Percentiles rank a stretch among this genome's conserved stretches.
Evolutionary conservation across 2,797 vertebrate species (phyloP).

Genomic region (Phrynocephalus guinanensis): DNA sequence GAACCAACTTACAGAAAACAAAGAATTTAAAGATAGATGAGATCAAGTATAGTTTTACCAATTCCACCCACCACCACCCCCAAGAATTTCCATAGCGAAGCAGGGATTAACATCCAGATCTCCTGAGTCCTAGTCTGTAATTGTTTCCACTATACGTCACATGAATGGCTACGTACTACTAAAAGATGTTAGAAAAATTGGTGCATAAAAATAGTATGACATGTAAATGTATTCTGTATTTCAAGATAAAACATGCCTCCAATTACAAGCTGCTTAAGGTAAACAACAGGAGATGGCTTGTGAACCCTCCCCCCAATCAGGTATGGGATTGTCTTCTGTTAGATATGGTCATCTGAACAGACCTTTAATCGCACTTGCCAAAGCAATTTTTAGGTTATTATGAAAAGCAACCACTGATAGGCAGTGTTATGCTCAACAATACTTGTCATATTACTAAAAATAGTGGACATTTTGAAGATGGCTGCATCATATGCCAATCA

Average conservation of each 20-base stretch:
- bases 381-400: neutral
- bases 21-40: too few species aligned
- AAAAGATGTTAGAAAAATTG: neutral
- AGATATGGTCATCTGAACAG: neutral
- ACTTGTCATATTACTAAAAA: neutral
- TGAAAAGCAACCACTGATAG: too few species aligned
- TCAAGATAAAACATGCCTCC: neutral
- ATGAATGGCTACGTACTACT: neutral
- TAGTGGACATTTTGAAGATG: neutral
- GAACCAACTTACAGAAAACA: too few species aligned
- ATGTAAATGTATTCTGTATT: neutral
- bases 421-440: neutral
- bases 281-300: neutral
- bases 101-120: too few species aligned
- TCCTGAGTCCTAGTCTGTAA: too few species aligned
- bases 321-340: neutral
- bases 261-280: neutral
- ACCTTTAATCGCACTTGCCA: neutral
- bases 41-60: too few species aligned
- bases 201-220: neutral
- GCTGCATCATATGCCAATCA: neutral
- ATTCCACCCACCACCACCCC: too few species aligned
- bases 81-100: too few species aligned
- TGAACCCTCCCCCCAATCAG: too few species aligned
- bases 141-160: too few species aligned